Base-by-base conservation (phyloP, 2,888 invertebrate species). In the Stenolophus ochropezus region DNA sequence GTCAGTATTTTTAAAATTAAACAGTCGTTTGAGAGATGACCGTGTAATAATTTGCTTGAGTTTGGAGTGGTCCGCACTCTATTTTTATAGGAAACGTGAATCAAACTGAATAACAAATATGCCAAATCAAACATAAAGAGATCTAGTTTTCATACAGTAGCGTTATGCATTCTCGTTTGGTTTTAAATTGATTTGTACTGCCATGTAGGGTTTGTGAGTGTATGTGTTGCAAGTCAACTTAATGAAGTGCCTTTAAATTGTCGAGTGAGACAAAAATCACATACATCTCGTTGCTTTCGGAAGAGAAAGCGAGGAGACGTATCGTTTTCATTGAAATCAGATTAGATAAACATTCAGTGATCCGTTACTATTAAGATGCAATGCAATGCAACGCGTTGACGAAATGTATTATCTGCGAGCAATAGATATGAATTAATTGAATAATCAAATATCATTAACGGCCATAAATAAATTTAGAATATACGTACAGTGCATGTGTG, bases 361-460 rank as follows among this genome's bases (percentile, higher is more conserved):
- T 73, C 80, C 73, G 56, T 80, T 80, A 80, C 73, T 71, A 69
- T 33, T 71, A 14, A 27, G 77, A 65, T 65, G 65, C 42, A 47
- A 77, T 47, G 56, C 14, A 53, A 51, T 23, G 53, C 33, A 49
- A 42, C 14, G 23, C 21, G 78, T 78, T 42, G 69, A 78, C 69
- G 69, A 51, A 65, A 78, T 78, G 80, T 80, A 73, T 80, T 80
- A 81, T 85, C 84, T 84, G 85, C 86, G 89, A 89, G 89, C 89
- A 89, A 89, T 89, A 89, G 88, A 88, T 88, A 88, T 87, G 88
- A 88, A 88, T 87, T 89, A 84, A 85, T 76, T 81, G 16, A 69
- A 33, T 85, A 86, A 87, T 87, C 86, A 88, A 88, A 89, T 88
- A 88, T 88, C 88, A 88, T 87, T 85, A 85, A 85, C 84, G 88